Evolutionary conservation across 2,113 vertebrate species (phyloP).

Genomic region (Eurypyga helias): DNA sequence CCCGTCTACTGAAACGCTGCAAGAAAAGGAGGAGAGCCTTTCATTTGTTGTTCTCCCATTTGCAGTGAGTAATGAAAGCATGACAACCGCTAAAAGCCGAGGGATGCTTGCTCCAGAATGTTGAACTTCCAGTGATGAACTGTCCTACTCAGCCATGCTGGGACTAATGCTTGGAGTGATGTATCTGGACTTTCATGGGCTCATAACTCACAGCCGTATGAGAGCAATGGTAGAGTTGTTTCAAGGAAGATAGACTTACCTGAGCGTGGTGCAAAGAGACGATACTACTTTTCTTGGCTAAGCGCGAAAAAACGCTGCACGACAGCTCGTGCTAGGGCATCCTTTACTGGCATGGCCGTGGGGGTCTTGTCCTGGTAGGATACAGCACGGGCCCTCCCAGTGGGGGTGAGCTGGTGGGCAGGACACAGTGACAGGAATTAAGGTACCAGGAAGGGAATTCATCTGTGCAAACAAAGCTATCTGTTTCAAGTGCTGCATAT

Average conservation of each 20-base stretch:
- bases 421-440: background rate
- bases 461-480: background rate
- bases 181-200: background rate
- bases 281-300: background rate
- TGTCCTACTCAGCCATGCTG: background rate
- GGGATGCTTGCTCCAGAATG: background rate
- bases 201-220: background rate
- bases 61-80: conserved; percentile 25
- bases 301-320: accelerated
- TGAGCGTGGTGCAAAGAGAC: background rate
- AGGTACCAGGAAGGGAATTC: background rate
- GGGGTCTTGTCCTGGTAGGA: background rate
- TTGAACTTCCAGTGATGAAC: background rate
- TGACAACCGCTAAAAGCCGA: background rate
- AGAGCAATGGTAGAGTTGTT: background rate
- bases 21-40: background rate
- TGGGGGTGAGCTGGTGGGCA: background rate
- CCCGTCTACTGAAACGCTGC: background rate
- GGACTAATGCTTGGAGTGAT: background rate
- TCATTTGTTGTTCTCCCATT: background rate
- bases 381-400: background rate
- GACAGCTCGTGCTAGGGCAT: background rate
- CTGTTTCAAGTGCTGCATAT: background rate
- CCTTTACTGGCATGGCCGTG: background rate
- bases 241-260: background rate